Evolutionary conservation across 2,797 vertebrate species (phyloP).

Genomic region (Tenualosa thibaudeaui): DNA sequence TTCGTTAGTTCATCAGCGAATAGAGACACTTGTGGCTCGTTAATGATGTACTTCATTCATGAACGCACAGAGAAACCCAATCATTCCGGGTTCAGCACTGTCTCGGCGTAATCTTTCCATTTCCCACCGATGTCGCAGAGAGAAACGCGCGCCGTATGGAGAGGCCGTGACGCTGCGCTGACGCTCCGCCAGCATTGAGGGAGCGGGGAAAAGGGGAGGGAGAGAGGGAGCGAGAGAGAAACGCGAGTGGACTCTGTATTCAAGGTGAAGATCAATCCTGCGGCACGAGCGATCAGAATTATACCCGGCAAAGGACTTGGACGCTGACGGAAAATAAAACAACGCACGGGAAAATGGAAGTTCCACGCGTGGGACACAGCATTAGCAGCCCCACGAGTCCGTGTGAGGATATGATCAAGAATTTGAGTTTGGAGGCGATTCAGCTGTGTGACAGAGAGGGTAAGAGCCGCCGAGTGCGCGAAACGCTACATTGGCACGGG

Average conservation of each 20-base stretch:
- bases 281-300: conserved; percentile 38
- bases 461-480: conserved; percentile 56
- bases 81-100: not conserved
- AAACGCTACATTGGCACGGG: not conserved
- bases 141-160: conserved; percentile 38
- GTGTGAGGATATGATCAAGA: conserved; percentile 86
- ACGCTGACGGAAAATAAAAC: not conserved
- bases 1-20: conserved; percentile 40
- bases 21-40: conserved; percentile 51
- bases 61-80: not conserved
- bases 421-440: conserved; percentile 84
- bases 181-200: conserved; percentile 51
- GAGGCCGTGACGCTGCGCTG: conserved; percentile 54
- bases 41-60: conserved; percentile 18
- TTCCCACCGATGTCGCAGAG: conserved; percentile 36
- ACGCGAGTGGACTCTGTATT: conserved; percentile 30
- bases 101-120: conserved; percentile 6
- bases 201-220: conserved; percentile 36
- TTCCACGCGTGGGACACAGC: conserved; percentile 76
- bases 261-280: conserved; percentile 58
- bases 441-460: conserved; percentile 88
- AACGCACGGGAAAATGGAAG: conserved; percentile 72
- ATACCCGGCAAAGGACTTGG: conserved; percentile 17
- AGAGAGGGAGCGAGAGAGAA: conserved; percentile 26
- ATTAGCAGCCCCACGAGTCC: conserved; percentile 83